Percentiles rank a stretch among this genome's conserved stretches.
These are phyloP conservation scores for Ashinkailepas kermadecensis DNA, from an alignment of 2,888 invertebrate genomes.

Conservation along the genomic window DNA sequence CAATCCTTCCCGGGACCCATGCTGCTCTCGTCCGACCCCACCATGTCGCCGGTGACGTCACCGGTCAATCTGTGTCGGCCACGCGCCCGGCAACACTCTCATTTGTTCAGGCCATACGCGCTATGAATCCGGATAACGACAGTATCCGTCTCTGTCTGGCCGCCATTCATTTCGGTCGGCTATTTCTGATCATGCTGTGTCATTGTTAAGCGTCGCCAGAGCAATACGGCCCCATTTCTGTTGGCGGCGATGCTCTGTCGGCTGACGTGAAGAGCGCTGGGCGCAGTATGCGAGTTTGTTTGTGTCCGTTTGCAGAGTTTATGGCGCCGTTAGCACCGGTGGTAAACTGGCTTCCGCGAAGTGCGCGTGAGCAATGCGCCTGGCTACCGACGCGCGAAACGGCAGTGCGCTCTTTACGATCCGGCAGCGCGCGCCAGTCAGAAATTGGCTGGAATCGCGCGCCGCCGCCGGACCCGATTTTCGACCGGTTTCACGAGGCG, in stretches of 20 bases:
- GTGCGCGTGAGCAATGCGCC: background rate
- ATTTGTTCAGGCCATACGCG: background rate
- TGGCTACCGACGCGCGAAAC: background rate
- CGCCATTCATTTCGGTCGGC: too few species aligned
- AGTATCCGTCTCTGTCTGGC: too few species aligned
- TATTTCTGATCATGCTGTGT: background rate
- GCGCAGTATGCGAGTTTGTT: background rate
- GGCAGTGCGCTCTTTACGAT: background rate
- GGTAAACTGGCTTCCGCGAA: background rate
- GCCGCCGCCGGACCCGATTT: background rate
- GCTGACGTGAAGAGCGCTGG: background rate
- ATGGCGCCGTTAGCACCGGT: background rate
- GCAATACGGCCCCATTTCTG: background rate
- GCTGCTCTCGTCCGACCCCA: too few species aligned
- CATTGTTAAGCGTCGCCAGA: background rate
- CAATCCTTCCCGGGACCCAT: too few species aligned
- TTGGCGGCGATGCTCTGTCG: background rate
- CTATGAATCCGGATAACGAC: background rate
- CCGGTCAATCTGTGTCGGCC: background rate
- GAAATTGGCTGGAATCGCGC: background rate
- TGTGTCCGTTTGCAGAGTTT: conserved; percentile 7
- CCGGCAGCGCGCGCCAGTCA: background rate
- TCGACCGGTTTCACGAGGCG: background rate
- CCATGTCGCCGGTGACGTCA: background rate
- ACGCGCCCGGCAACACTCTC: background rate